Base-by-base conservation (phyloP, 1,140 invertebrate species). In the Radopholus similis region DNA sequence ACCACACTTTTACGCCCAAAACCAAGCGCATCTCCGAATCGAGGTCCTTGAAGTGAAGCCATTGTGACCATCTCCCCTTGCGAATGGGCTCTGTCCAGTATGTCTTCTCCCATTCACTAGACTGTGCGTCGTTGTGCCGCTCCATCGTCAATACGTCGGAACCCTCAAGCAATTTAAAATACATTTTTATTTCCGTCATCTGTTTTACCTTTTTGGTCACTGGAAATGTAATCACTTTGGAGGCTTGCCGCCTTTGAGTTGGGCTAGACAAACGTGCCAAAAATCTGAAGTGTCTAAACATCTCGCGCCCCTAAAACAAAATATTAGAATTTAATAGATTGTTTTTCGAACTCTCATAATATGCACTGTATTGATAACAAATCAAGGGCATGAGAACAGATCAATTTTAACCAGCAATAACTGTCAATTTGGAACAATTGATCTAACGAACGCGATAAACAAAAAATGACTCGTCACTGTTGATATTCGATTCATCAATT, bases 381-480 rank as follows among this genome's bases (percentile, higher is more conserved):
- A 49, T 8, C 44, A 49, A 49, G 26, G 26, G 15, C n/a, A 13
- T 15, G 30, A 26, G 11, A 51, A 21, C 38, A 42, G 18, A 42
- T 42, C 11, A 42, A 13, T 13, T 42, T 42, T 2, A 42, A 13
- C 23, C 9, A 51, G 30, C 21, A 26, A 28, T 51, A n/a, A n/a
- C n/a, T n/a, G n/a, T n/a, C n/a, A n/a, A n/a, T n/a, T n/a, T 51
- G 0, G 30, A 51, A 47, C 6, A 47, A 9, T 47, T 47, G 15
- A 9, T 51, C 47, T 21, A 21, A 26, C 4, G 6, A 51, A 51
- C 30, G 23, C 23, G 47, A 26, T 51, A 51, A 5, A 51, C 23
- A 51, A 11, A 51, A 51, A 58, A 58, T 49, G 56, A 30, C 9
- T 58, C 44, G 37, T 3, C 44, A 35, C 55, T 21, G 56, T n/a